These are phyloP conservation scores for Lepisosteus osseus DNA, from an alignment of 2,113 vertebrate species.

Conservation along the genomic window DNA sequence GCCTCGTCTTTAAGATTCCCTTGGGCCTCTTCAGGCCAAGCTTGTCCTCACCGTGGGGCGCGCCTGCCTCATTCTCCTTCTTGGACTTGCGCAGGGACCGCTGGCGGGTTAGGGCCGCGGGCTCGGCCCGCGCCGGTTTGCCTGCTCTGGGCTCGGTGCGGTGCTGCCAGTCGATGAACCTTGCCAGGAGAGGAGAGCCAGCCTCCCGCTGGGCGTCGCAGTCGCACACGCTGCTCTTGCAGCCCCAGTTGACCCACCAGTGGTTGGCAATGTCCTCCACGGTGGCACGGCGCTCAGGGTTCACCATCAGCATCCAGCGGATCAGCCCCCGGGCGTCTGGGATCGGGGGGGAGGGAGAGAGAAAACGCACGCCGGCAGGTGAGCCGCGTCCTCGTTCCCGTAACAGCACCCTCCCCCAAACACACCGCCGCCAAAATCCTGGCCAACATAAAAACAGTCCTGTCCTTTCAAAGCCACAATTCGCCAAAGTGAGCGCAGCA, in stretches of 20 bases:
- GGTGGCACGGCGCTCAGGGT: conserved; percentile 92
- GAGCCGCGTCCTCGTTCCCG: too few relatives aligned
- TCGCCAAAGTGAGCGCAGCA: too few relatives aligned
- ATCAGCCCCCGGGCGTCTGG: conserved; percentile 94
- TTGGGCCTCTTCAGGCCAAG: conserved; percentile 87
- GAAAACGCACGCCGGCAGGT: too few relatives aligned
- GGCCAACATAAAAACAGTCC: too few relatives aligned
- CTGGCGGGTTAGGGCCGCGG: conserved; percentile 69
- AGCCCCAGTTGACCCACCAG: conserved; percentile 99
- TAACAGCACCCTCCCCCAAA: too few relatives aligned
- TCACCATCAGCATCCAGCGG: conserved; percentile 99
- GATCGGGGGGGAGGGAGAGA: not conserved
- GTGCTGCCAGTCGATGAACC: conserved; percentile 93
- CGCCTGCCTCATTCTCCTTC: conserved; percentile 84
- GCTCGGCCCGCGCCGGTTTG: conserved; percentile 40
- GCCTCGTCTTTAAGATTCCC: conserved; percentile 89
- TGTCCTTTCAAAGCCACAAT: too few relatives aligned
- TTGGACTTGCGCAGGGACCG: conserved; percentile 87
- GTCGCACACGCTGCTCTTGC: conserved; percentile 94
- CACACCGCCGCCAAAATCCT: too few relatives aligned
- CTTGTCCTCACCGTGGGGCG: conserved; percentile 72
- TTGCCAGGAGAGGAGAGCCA: conserved; percentile 84
- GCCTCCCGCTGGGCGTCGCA: conserved; percentile 81
- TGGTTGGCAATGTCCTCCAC: conserved; percentile 97
- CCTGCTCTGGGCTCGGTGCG: conserved; percentile 59